Percentiles rank a stretch among this genome's conserved stretches.
These are phyloP conservation scores for Pluvianellus socialis DNA, from an alignment of 2,113 vertebrate species.

Conservation along the genomic window DNA sequence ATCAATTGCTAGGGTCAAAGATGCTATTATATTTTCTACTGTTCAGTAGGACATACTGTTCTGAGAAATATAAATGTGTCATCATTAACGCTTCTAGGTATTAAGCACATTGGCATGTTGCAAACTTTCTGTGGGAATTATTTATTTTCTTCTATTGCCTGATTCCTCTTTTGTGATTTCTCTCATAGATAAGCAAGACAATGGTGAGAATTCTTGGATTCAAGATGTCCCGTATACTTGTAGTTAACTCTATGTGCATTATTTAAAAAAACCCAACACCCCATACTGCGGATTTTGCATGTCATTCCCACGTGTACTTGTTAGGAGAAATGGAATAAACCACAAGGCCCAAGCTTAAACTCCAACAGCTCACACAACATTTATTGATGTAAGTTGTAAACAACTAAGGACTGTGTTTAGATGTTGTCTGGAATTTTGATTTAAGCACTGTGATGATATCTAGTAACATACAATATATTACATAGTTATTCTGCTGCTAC, in stretches of 20 bases:
- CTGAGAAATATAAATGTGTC: background rate
- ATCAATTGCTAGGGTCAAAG: background rate
- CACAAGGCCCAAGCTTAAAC: background rate
- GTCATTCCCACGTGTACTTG: background rate
- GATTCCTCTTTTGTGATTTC: background rate
- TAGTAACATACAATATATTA: background rate
- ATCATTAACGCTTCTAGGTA: background rate
- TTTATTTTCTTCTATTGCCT: background rate
- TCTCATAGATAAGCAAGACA: background rate
- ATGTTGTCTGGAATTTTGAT: background rate
- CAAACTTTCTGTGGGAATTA: background rate
- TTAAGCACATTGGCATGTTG: background rate
- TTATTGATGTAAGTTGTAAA: background rate
- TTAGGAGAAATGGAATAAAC: background rate
- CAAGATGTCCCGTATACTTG: background rate
- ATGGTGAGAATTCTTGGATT: background rate
- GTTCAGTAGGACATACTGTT: background rate
- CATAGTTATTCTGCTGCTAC: background rate
- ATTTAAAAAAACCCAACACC: accelerated
- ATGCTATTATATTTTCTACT: background rate
- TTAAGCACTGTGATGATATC: background rate
- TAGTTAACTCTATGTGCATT: background rate
- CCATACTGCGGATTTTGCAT: background rate
- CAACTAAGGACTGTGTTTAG: background rate
- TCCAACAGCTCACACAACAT: background rate